phyloP scores from a whole-genome alignment of 2,797 vertebrate species.

The Myotis pilosus region DNA sequence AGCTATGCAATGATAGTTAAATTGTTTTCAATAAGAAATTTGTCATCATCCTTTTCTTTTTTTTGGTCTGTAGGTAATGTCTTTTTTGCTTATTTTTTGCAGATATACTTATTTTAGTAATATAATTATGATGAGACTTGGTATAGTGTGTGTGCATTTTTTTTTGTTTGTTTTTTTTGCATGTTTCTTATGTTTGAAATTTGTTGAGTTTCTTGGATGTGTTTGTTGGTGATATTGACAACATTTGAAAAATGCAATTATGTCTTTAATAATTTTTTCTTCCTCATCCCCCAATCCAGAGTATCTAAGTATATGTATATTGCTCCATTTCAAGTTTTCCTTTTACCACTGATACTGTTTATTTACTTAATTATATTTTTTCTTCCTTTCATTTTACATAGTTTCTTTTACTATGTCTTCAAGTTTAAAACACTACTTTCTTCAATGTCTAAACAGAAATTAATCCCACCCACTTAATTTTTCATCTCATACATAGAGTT shows the following conservation, averaged over 20 bases:
- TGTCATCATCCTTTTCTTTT: too few relatives aligned
- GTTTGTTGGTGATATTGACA: background rate
- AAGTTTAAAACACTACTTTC: background rate
- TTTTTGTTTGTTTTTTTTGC: background rate
- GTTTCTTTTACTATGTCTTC: background rate
- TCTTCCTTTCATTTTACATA: background rate
- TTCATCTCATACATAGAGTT: background rate
- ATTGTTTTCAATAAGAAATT: too few relatives aligned
- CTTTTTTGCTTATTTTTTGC: too few relatives aligned
- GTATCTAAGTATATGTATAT: rapidly evolving
- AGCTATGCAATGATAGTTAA: too few relatives aligned
- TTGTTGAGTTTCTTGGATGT: background rate
- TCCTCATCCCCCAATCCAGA: rapidly evolving
- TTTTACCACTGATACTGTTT: background rate
- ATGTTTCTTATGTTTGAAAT: background rate
- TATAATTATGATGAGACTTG: background rate
- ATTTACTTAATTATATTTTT: background rate
- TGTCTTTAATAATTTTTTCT: background rate
- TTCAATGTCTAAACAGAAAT: background rate
- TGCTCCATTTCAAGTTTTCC: background rate
- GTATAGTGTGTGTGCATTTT: too few relatives aligned
- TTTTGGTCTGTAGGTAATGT: too few relatives aligned
- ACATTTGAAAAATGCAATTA: background rate
- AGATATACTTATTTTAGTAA: background rate
- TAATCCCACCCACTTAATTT: background rate